Percentiles rank a stretch among this genome's conserved stretches.
These are phyloP conservation scores for Campoletis sonorensis DNA, from an alignment of 1,140 invertebrate species.

Conservation along the genomic window DNA sequence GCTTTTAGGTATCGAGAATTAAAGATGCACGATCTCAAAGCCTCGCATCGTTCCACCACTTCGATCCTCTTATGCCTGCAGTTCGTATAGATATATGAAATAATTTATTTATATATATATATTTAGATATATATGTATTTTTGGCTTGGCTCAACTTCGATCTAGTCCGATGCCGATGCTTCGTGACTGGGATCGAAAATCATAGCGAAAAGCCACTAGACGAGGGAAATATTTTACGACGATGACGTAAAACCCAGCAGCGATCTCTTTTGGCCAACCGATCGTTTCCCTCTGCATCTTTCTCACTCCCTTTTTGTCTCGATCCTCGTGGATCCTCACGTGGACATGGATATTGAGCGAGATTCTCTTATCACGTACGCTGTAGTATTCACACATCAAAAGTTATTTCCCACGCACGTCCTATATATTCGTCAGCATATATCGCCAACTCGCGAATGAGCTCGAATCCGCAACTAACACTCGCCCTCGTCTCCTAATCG, in stretches of 20 bases:
- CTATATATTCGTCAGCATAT: not conserved
- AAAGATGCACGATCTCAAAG: conserved; percentile 54
- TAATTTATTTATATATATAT: not conserved
- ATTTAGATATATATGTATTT: conserved; percentile 35
- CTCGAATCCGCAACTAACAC: not conserved
- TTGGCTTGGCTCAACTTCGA: conserved; percentile 45
- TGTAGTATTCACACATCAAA: not conserved
- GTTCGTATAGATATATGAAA: not conserved
- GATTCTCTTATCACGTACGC: not conserved
- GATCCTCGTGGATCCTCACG: not conserved
- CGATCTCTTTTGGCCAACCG: conserved; percentile 24
- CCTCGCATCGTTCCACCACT: conserved; percentile 37
- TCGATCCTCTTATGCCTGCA: conserved; percentile 30
- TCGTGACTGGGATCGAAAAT: conserved; percentile 43
- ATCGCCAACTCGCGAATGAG: not conserved
- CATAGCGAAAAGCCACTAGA: conserved; percentile 33
- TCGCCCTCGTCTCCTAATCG: too few relatives aligned
- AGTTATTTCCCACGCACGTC: not conserved
- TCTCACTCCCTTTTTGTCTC: not conserved
- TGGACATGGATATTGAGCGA: not conserved
- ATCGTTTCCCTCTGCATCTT: not conserved
- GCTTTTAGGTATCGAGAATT: conserved; percentile 57
- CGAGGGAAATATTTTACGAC: conserved; percentile 43
- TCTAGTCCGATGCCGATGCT: conserved; percentile 32
- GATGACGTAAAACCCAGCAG: conserved; percentile 38